A percentile compares a stretch with the other conserved stretches of the same genome.
Conservation (phyloP, 2,888 invertebrate species). For the Watsonalla binaria region DNA sequence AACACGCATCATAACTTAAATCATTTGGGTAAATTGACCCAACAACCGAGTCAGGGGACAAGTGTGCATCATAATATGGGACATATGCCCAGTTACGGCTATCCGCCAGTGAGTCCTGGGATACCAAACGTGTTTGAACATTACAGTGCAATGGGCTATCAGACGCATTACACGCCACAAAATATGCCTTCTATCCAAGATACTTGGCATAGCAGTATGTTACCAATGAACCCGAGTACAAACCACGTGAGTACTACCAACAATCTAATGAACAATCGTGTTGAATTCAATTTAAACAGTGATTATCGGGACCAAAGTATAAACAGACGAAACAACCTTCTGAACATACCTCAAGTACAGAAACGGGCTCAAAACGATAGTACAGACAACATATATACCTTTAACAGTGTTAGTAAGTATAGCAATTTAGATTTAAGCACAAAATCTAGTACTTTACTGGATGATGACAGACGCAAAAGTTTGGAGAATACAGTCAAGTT, state of each 20-base stretch:
- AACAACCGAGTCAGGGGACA: constrained; percentile 32
- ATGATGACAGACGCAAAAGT: constrained; percentile 46
- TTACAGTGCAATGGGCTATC: constrained; percentile 39
- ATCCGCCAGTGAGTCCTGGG: constrained; percentile 33
- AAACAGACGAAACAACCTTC: constrained; percentile 17
- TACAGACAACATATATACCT: neutral
- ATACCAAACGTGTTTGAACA: constrained; percentile 39
- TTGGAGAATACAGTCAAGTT: constrained; percentile 58
- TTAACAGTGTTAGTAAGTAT: neutral
- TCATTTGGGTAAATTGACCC: constrained; percentile 48
- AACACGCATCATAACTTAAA: constrained; percentile 49
- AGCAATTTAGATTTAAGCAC: constrained; percentile 30
- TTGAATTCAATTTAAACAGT: neutral
- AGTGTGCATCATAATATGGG: constrained; percentile 42
- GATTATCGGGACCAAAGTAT: neutral
- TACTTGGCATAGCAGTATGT: constrained; percentile 40
- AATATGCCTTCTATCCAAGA: constrained; percentile 28
- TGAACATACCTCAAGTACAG: constrained; percentile 48
- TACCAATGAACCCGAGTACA: constrained; percentile 49
- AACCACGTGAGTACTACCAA: constrained; percentile 25
- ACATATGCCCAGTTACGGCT: constrained; percentile 41
- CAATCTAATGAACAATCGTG: constrained; percentile 7
- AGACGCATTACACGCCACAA: constrained; percentile 31
- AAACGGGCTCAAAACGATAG: constrained; percentile 24
- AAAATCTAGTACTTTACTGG: constrained; percentile 21